Conservation (phyloP, 2,888 invertebrate genomes). For the Ochropacha duplaris region DNA sequence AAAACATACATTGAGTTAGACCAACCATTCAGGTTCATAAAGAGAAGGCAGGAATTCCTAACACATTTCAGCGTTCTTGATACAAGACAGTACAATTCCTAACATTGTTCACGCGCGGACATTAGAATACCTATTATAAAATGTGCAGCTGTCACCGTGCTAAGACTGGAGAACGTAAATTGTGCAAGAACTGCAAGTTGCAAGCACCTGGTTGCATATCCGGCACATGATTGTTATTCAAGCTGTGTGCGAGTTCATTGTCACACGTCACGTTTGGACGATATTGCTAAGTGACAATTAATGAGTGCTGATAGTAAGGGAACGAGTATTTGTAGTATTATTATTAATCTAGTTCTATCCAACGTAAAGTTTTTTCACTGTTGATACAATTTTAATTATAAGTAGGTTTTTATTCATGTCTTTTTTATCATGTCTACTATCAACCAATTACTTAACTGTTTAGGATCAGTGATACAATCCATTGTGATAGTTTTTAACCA, state of each 20-base stretch:
- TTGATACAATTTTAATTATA: too few relatives aligned
- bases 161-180: constrained; percentile 23
- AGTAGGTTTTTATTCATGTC: too few relatives aligned
- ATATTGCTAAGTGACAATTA: constrained; percentile 2
- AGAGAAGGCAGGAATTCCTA: background rate
- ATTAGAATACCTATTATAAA: constrained; percentile 30
- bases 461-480: too few relatives aligned
- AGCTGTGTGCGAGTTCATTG: constrained; percentile 9
- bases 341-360: too few relatives aligned
- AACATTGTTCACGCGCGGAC: constrained; percentile 12
- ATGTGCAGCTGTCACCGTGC: constrained; percentile 16
- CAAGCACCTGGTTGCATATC: constrained; percentile 30
- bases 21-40: background rate
- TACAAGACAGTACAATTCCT: background rate
- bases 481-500: too few relatives aligned
- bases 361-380: too few relatives aligned
- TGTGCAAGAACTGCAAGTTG: constrained; percentile 23
- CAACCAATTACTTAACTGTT: too few relatives aligned
- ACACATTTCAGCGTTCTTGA: background rate
- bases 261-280: background rate
- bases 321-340: background rate
- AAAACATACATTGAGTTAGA: background rate
- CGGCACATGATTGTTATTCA: constrained; percentile 20
- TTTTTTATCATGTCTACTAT: too few relatives aligned
- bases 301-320: background rate